Evolutionary conservation across 2,797 vertebrate genomes (phyloP).

Genomic region (Darevskia mixta): DNA sequence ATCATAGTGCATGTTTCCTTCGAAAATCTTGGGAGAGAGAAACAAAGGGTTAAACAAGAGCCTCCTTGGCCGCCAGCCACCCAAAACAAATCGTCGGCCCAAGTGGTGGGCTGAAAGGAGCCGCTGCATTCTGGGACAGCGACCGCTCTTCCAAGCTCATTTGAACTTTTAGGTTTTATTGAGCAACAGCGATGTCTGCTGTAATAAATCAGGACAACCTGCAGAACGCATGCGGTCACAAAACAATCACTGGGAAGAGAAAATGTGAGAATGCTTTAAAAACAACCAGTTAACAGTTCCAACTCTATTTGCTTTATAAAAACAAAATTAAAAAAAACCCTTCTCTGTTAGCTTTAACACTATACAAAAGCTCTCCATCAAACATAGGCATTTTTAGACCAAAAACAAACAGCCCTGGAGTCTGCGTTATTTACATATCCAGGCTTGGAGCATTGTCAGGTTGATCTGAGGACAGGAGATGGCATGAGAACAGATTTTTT

Average conservation of each 20-base stretch:
- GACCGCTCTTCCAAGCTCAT: background rate
- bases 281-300: background rate
- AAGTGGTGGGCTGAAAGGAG: background rate
- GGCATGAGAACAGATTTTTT: background rate
- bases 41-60: constrained; percentile 17
- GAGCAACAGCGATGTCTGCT: no score
- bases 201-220: constrained; percentile 3
- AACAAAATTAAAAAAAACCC: background rate
- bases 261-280: background rate
- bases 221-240: background rate
- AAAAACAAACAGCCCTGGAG: background rate
- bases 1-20: constrained; percentile 97
- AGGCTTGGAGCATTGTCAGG: background rate
- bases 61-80: constrained; percentile 14
- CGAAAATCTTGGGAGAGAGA: constrained; percentile 86
- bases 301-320: background rate
- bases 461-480: constrained; percentile 4
- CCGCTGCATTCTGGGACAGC: background rate
- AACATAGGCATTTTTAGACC: background rate
- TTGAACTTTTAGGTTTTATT: background rate
- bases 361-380: background rate
- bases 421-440: constrained; percentile 3
- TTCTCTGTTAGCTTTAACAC: background rate
- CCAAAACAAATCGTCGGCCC: constrained; percentile 9
- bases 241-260: background rate